These are phyloP conservation scores for Mormyrus proboscirostris DNA, from an alignment of 2,797 vertebrate genomes.

Conservation along the genomic window DNA sequence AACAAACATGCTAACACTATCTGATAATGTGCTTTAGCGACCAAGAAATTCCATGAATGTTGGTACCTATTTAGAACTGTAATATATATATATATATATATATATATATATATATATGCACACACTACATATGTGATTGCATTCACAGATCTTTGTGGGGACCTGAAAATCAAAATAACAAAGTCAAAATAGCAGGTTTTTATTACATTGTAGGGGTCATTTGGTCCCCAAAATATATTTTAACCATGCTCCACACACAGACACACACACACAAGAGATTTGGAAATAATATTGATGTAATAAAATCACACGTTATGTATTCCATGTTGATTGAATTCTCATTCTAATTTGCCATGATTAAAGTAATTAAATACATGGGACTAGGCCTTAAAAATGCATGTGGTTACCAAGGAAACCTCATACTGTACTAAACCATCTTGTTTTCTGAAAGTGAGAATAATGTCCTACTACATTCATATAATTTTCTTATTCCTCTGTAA, in stretches of 20 bases:
- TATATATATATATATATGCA: not conserved
- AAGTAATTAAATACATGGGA: slow-evolving; percentile 52
- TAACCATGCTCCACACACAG: too few species aligned
- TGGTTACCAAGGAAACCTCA: slow-evolving; percentile 60
- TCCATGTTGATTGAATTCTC: slow-evolving; percentile 53
- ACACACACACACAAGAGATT: not conserved
- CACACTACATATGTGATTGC: too few species aligned
- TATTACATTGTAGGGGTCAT: too few species aligned
- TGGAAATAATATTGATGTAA: not conserved
- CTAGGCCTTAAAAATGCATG: slow-evolving; percentile 49
- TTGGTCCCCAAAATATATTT: not conserved
- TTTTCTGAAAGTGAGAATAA: slow-evolving; percentile 49
- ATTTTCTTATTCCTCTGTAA: slow-evolving; percentile 37
- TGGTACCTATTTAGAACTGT: not conserved
- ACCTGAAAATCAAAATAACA: too few species aligned
- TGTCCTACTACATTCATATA: slow-evolving; percentile 44
- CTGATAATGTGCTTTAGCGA: not conserved
- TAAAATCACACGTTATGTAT: slow-evolving; percentile 38
- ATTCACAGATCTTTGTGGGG: too few species aligned
- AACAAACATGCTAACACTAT: not conserved
- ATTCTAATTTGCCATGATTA: slow-evolving; percentile 59
- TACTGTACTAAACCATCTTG: slow-evolving; percentile 46
- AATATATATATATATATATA: not conserved
- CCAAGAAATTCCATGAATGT: not conserved
- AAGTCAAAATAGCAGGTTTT: not conserved